A percentile compares a stretch with the other conserved stretches of the same genome.
These are phyloP conservation scores for Pantherophis vulpinus DNA, from an alignment of 2,797 vertebrate species.

Conservation along the genomic window DNA sequence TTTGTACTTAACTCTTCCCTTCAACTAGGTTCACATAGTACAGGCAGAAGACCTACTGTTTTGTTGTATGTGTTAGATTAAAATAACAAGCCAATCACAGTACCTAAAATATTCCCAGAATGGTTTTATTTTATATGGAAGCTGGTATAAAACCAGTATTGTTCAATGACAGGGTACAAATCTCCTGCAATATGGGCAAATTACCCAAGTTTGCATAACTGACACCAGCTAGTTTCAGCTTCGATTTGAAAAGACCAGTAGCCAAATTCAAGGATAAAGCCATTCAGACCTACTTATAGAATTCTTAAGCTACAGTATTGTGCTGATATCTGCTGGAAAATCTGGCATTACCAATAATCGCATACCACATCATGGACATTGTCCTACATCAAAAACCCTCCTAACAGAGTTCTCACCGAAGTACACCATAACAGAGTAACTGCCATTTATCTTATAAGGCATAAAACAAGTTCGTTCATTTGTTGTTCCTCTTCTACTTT, in stretches of 20 bases:
- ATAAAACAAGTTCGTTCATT: no score
- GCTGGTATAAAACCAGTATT: background rate
- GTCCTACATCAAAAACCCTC: background rate
- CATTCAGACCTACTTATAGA: background rate
- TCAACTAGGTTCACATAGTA: background rate
- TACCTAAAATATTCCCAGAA: background rate
- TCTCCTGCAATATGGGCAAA: background rate
- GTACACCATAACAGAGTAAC: background rate
- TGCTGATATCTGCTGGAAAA: background rate
- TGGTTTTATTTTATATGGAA: background rate
- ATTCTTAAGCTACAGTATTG: background rate
- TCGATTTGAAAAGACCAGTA: background rate
- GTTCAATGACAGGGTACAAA: background rate
- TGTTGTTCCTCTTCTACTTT: background rate
- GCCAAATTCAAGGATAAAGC: background rate
- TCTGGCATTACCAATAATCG: no score
- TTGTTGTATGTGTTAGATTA: background rate
- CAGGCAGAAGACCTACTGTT: background rate
- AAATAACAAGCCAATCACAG: background rate
- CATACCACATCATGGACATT: background rate
- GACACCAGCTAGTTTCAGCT: background rate
- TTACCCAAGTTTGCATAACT: background rate
- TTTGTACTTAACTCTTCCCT: background rate
- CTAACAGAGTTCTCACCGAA: background rate
- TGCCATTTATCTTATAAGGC: background rate